A percentile compares a stretch with the other conserved stretches of the same genome.
phyloP scores from a whole-genome alignment of 37 sponge, comb jelly and placozoan species.

The Ianthella basta region DNA sequence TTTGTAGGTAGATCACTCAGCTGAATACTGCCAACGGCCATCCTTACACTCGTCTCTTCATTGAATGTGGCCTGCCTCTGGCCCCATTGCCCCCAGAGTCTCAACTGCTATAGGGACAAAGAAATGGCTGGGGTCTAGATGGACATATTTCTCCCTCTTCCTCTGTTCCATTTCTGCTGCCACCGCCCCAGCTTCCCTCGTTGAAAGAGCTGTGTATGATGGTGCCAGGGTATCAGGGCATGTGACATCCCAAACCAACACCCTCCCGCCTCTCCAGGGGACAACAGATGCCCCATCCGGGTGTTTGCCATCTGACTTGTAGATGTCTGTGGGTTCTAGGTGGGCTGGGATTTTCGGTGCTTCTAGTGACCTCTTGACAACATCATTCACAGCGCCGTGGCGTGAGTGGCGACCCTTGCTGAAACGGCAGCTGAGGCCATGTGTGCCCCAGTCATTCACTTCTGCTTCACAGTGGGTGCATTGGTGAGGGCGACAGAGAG shows the following conservation, averaged over 20 bases:
- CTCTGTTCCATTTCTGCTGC: background rate
- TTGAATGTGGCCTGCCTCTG: too few species aligned
- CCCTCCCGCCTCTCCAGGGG: slow-evolving; percentile 24
- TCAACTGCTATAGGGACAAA: too few species aligned
- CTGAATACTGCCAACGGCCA: background rate
- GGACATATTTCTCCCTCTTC: background rate
- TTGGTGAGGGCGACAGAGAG: slow-evolving; percentile 39
- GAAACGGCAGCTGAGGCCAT: slow-evolving; percentile 26
- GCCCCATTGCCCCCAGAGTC: too few species aligned
- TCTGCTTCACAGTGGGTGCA: slow-evolving; percentile 41
- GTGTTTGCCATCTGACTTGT: slow-evolving; percentile 26
- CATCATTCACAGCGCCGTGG: slow-evolving; percentile 35
- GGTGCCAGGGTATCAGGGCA: background rate
- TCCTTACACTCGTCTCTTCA: background rate
- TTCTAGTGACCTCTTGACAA: slow-evolving; percentile 24
- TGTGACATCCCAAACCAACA: background rate
- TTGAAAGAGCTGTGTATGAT: background rate
- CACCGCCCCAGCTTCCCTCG: background rate
- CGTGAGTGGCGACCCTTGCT: slow-evolving; percentile 34
- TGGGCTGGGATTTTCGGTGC: slow-evolving; percentile 35
- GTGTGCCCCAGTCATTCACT: slow-evolving; percentile 20
- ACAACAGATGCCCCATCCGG: slow-evolving; percentile 45
- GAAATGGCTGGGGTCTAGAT: background rate
- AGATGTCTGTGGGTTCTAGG: slow-evolving; percentile 34
- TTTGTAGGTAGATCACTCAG: background rate